phyloP scores from a whole-genome alignment of 2,888 invertebrate genomes.

The Hemithea aestivaria region DNA sequence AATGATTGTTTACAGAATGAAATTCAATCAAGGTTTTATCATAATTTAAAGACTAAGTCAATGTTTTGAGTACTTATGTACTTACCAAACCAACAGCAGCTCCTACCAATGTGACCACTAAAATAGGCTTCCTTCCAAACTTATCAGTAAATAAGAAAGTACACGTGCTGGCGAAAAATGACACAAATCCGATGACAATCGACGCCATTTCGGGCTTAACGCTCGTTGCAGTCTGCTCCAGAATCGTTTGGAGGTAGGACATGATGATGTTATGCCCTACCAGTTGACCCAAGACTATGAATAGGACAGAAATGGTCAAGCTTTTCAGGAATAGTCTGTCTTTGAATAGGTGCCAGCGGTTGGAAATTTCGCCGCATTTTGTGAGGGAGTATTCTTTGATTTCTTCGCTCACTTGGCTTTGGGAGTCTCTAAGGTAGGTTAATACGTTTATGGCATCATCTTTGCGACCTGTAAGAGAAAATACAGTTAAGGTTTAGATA shows the following conservation, averaged over 20 bases:
- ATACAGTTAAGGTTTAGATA: no score
- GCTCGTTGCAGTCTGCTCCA: conserved; percentile 45
- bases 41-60: no score
- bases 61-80: neutral
- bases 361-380: conserved; percentile 1
- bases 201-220: conserved; percentile 46
- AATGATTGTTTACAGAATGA: no score
- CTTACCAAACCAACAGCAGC: conserved; percentile 15
- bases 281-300: conserved; percentile 30
- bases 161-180: conserved; percentile 41
- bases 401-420: conserved; percentile 39
- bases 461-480: conserved; percentile 37
- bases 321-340: conserved; percentile 7
- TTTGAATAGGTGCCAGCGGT: conserved; percentile 8
- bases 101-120: conserved; percentile 9
- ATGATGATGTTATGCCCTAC: conserved; percentile 47
- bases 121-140: conserved; percentile 36
- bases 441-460: conserved; percentile 42
- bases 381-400: conserved; percentile 42
- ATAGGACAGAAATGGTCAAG: conserved; percentile 6
- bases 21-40: no score
- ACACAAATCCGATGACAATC: conserved; percentile 45
- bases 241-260: conserved; percentile 50
- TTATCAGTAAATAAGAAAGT: conserved; percentile 35
- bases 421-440: conserved; percentile 43